phyloP scores from a whole-genome alignment of 2,797 vertebrate species.

The Heterohyrax brucei region DNA sequence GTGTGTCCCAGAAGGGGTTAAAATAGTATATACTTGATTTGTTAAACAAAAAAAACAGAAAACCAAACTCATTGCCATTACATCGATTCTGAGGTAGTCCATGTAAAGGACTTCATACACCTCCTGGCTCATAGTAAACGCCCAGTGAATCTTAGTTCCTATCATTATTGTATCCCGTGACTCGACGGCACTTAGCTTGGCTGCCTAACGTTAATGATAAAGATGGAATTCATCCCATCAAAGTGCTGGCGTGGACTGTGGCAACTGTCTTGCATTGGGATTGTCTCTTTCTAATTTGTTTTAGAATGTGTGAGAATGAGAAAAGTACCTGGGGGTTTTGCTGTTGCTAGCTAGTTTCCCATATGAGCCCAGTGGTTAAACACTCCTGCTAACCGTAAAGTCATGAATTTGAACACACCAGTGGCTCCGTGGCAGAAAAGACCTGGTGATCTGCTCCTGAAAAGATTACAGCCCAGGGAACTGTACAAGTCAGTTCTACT shows the following conservation, averaged over 20 bases:
- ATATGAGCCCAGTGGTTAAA: neutral
- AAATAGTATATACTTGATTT: neutral
- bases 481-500: neutral
- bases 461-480: neutral
- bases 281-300: constrained; percentile 33
- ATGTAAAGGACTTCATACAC: neutral
- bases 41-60: neutral
- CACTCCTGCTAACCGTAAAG: neutral
- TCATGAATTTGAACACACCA: neutral
- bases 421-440: neutral
- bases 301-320: constrained; percentile 22
- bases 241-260: constrained; percentile 5
- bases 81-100: neutral
- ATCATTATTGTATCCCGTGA: neutral
- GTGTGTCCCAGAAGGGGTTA: neutral
- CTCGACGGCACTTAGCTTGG: no score
- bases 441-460: neutral
- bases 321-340: neutral
- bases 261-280: neutral
- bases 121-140: neutral
- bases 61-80: no score
- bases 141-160: neutral
- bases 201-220: neutral
- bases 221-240: neutral
- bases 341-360: neutral